Evolutionary conservation across 2,797 vertebrate genomes (phyloP), one percentile per base, ranked within the genome.

Genomic region (Bovichtus variegatus): DNA sequence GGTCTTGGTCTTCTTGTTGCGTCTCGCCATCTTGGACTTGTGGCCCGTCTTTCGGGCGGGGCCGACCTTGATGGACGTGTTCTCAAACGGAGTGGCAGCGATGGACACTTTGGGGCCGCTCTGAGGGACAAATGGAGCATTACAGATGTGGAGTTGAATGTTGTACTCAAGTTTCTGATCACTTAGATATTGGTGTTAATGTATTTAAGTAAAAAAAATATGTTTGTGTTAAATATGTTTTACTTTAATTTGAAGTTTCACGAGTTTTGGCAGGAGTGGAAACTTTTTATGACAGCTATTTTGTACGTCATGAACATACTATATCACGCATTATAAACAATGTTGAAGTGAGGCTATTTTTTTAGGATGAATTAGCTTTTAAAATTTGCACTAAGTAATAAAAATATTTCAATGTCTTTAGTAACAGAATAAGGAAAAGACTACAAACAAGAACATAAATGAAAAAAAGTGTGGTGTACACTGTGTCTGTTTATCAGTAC

Each of bases 51-150:
- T 99, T 19, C 98, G 94, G 50, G 98, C 98, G 0, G 98, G 98
- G 5, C 98, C 98, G 50, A 98, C 95, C 90, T 98, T 98, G 90
- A 99, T 99, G 63, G 98, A 98, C 0, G 98, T 99, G 89, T 99
- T 99, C 86, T 99, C 98, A 87, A 99, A 97, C 0, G 97, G 97
- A 0, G 98, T 98, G 63, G 98, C 97, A 2, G 95, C 96, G 91
- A 99, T 98, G 58, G 98, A 97, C 34, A 99, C 97, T 87, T 97
- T 99, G 91, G 93, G 95, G 38, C 97, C 98, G 76, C 98, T 99
- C 98, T 99, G 91, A 58, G 50, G 71, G 81, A 91, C 2, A 54
- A 62, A 53, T 9, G 21, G 13, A 12, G 9, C 5, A 5, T 50
- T 4, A 49, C n/a, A 8, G 40, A 60, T 6, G 10, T 25, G n/a